Evolutionary conservation across 2,113 vertebrate species (phyloP).

Genomic region (Crypturellus undulatus): DNA sequence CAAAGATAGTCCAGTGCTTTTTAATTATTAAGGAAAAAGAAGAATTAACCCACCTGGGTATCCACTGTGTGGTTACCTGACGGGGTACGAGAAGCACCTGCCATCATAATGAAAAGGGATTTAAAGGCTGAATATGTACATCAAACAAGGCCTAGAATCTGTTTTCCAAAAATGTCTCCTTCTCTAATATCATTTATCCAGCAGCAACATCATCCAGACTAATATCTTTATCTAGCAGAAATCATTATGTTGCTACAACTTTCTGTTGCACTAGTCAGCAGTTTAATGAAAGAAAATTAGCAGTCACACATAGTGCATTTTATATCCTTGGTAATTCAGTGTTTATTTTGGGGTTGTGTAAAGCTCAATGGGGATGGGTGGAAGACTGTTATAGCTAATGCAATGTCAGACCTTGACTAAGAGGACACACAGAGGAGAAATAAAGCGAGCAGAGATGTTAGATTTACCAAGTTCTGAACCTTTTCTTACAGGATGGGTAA

Average conservation of each 20-base stretch:
- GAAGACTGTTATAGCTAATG: background rate
- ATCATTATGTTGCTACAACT: background rate
- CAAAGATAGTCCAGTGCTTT: background rate
- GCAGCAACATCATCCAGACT: background rate
- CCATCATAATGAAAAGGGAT: background rate
- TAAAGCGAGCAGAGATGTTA: background rate
- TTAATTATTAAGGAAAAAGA: background rate
- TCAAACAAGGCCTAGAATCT: background rate
- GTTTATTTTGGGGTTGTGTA: background rate
- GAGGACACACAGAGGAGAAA: background rate
- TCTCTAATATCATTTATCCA: background rate
- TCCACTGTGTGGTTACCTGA: background rate
- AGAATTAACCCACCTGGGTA: background rate
- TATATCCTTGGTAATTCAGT: background rate
- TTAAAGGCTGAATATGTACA: background rate
- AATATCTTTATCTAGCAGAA: background rate
- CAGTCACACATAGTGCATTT: background rate
- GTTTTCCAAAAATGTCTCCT: background rate
- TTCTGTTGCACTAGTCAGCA: background rate
- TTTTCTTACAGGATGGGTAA: background rate
- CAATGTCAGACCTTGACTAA: background rate
- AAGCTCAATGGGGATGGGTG: background rate
- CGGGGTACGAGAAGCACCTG: no score
- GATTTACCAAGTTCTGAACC: background rate
- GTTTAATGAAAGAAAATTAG: background rate